Conservation (phyloP, 2,797 vertebrate genomes). For the Masticophis lateralis region DNA sequence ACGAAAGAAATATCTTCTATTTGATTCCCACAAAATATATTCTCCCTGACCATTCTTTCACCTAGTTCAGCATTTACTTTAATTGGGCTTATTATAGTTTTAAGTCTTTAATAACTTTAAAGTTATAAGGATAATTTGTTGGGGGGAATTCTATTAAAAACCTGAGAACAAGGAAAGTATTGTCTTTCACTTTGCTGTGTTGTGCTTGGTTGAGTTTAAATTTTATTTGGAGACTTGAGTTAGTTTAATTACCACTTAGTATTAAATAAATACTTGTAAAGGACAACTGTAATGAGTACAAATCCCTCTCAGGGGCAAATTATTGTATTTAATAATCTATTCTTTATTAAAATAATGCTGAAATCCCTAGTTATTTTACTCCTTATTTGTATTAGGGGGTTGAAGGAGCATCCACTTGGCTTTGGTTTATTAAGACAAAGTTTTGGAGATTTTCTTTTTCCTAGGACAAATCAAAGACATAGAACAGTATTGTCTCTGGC, state of each 20-base stretch:
- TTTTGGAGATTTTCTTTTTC: background rate
- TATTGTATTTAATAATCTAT: background rate
- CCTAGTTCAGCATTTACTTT: background rate
- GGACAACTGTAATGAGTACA: background rate
- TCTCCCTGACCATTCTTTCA: background rate
- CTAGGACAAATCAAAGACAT: background rate
- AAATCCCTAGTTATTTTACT: background rate
- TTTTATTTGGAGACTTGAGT: background rate
- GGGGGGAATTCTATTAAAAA: constrained; percentile 21
- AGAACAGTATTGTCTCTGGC: background rate
- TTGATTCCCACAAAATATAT: background rate
- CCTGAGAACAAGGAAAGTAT: background rate
- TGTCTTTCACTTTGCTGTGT: background rate
- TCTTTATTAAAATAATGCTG: background rate
- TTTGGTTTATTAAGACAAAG: background rate
- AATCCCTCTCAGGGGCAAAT: constrained; percentile 11
- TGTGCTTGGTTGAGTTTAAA: accelerated
- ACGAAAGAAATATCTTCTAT: background rate
- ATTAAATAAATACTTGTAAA: background rate
- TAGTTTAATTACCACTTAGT: background rate
- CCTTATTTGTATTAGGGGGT: background rate
- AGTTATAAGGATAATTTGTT: constrained; percentile 26
- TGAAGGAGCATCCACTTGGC: background rate
- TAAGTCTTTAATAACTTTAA: background rate
- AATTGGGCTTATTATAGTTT: constrained; percentile 13